A percentile compares a stretch with the other conserved stretches of the same genome.
These are phyloP conservation scores for Syngnathus scovelli DNA, from an alignment of 2,113 vertebrate species.

Conservation along the genomic window DNA sequence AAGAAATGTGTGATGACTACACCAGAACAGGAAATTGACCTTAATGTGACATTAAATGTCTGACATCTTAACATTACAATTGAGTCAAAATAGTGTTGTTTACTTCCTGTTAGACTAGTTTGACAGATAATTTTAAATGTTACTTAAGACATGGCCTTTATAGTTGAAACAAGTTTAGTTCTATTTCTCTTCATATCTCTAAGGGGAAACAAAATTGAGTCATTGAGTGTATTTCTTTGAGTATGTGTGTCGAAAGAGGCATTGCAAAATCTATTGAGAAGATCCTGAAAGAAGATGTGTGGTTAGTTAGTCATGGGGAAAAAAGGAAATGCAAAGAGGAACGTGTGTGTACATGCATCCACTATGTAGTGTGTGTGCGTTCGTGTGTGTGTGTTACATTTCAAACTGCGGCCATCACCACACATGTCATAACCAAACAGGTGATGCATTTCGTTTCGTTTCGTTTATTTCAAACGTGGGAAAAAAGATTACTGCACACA, in stretches of 20 bases:
- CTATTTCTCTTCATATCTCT: neutral
- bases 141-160: neutral
- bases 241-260: neutral
- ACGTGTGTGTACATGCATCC: neutral
- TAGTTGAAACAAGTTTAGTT: neutral
- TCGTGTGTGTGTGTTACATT: neutral
- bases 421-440: neutral
- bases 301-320: neutral
- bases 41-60: neutral
- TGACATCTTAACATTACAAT: neutral
- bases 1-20: neutral
- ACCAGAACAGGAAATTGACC: neutral
- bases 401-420: neutral
- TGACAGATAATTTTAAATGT: neutral
- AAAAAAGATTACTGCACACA: too few species aligned
- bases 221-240: neutral
- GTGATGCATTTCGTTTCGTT: too few species aligned
- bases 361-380: too few species aligned
- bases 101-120: neutral
- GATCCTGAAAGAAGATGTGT: neutral
- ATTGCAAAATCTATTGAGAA: neutral
- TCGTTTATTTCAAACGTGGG: too few species aligned
- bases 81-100: neutral
- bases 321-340: neutral
- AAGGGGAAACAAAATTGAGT: neutral